phyloP scores from a whole-genome alignment of 2,888 invertebrate genomes.

The Drosophila leonis region DNA sequence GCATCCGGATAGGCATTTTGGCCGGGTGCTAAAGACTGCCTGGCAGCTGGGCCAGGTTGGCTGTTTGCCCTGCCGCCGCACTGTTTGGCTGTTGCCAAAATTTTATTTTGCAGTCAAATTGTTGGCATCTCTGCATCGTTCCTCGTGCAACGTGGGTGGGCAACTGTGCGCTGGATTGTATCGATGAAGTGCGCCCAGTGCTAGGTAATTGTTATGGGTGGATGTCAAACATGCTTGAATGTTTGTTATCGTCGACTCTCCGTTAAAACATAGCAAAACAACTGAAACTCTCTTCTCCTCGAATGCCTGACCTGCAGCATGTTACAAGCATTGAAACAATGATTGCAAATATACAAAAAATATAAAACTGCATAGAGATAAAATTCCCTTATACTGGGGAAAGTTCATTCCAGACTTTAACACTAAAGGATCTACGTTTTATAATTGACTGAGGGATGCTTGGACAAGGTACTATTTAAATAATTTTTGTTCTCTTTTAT shows the following conservation, averaged over 20 bases:
- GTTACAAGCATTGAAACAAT: neutral
- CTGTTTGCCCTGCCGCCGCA: conserved; percentile 40
- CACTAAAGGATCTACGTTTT: no score
- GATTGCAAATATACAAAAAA: neutral
- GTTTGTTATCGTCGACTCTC: conserved; percentile 16
- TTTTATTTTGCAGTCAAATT: conserved; percentile 80
- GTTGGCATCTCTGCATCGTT: conserved; percentile 55
- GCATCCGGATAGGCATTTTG: conserved; percentile 19
- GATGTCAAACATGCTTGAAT: conserved; percentile 42
- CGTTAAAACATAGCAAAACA: neutral
- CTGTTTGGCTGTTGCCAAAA: conserved; percentile 65
- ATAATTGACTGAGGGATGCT: no score
- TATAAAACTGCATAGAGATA: neutral
- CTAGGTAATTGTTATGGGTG: conserved; percentile 48
- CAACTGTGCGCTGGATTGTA: conserved; percentile 20
- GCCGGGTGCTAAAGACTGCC: conserved; percentile 35
- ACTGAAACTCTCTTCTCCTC: neutral
- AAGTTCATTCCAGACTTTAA: no score
- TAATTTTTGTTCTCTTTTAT: no score
- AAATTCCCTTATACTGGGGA: neutral
- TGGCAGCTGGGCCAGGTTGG: conserved; percentile 52
- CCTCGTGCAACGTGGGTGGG: conserved; percentile 6
- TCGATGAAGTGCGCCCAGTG: conserved; percentile 32
- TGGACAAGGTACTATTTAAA: no score
- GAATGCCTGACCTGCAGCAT: neutral